phyloP scores from a whole-genome alignment of 2,888 invertebrate genomes.

The Tridacna gigas region DNA sequence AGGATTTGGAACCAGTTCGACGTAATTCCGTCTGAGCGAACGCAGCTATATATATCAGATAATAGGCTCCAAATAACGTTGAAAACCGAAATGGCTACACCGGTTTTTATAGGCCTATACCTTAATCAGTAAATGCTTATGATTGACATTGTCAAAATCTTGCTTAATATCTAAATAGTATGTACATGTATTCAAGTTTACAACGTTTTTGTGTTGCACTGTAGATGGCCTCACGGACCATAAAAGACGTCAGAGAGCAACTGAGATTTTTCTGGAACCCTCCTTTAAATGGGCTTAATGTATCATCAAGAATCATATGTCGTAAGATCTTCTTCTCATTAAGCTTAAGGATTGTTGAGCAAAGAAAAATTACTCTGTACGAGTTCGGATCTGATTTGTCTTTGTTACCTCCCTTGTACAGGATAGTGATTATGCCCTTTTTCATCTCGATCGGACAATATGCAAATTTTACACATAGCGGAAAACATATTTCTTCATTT shows the following conservation, averaged over 20 bases:
- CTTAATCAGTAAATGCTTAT: not conserved
- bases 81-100: not conserved
- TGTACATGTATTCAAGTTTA: not conserved
- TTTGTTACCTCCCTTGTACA: slow-evolving; percentile 4
- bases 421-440: not conserved
- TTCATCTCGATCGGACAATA: not conserved
- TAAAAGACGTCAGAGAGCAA: slow-evolving; percentile 2
- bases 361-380: not conserved
- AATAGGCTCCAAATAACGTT: not conserved
- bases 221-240: not conserved
- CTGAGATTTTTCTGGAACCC: not conserved
- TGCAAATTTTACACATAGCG: not conserved
- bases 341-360: not conserved
- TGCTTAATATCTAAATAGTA: slow-evolving; percentile 11
- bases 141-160: not conserved
- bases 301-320: not conserved
- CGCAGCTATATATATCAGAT: not conserved
- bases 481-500: not conserved
- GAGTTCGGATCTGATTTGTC: not conserved
- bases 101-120: not conserved
- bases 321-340: not conserved
- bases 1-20: slow-evolving; percentile 5
- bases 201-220: not conserved
- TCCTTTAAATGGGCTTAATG: not conserved
- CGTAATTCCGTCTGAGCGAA: not conserved